Evolutionary conservation across 2,888 invertebrate genomes (phyloP), one percentile per base, ranked within the genome.

Genomic region (Tachystola acroxantha): DNA sequence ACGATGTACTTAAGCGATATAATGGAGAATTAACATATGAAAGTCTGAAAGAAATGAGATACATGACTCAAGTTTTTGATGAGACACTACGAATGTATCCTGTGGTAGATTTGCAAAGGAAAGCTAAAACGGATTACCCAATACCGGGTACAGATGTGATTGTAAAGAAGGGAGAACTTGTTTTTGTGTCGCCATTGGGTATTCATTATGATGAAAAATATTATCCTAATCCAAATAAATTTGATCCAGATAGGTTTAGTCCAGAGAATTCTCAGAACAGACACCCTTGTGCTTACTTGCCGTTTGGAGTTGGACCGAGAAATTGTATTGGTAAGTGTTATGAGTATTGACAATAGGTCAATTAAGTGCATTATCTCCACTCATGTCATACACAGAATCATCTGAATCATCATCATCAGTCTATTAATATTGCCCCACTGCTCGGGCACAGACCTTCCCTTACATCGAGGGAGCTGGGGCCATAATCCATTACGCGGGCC

Each of bases 71-170:
- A 60, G 67, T 74, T 3, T 43, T 76, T n/a, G 53, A 62, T 32
- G 88, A 88, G 50, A 71, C 78, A 0, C 49, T 87, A 13, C 57
- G 88, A 14, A 70, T 77, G 45, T 81, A 77, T 53, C 82, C 88
- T 1, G 69, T 84, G 1, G 62, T 77, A 2, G 65, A 71, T 3
- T 55, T 78, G 1, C 73, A 69, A 29, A 59, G 79, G 28, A 42
- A 48, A 5, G 78, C 80, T 39, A 53, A 54, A 16, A 50, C 53
- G 13, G 48, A 58, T 1, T 77, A 77, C 37, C 48, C 42, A 7
- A 43, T 79, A 11, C 74, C 75, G 0, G 64, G 53, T 7, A 65
- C 67, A 3, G 46, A 67, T 14, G 29, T 70, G 0, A 51, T 46
- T 0, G 46, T 74, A 4, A 55, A 63, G 12, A 58, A 64, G 36